Base-by-base conservation (phyloP, 2,113 vertebrate genomes). In the Lycaon pictus region DNA sequence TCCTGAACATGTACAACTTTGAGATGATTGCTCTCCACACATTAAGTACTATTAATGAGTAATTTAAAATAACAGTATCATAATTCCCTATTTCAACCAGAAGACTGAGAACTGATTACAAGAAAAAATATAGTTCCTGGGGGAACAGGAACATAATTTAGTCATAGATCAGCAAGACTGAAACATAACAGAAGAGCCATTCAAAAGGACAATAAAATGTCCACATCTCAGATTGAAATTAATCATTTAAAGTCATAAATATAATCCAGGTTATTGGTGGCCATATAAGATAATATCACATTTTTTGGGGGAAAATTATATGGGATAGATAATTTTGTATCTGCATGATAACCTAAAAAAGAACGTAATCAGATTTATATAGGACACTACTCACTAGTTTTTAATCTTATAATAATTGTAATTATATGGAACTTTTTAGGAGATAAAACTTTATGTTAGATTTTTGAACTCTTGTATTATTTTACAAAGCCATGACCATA, bases 231-330 rank as follows among this genome's bases (percentile, higher is more conserved):
- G 76, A 76, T 7, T 88, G 37, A 86, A 95, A 81, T 79, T 63
- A 85, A 88, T 62, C 7, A 62, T 63, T 87, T 89, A 79, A 79
- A 72, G 55, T 29, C 60, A 95, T n/a, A 63, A 93, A 95, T 62
- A 84, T 37, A 69, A 85, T 48, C 11, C 35, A 88, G 22, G 29
- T 27, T 90, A 87, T n/a, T 69, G 27, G 72, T 63, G 29, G 82
- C 60, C 4, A 8, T 80, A n/a, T 95, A 74, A 83, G 51, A 32
- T 85, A 37, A 37, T 16, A 48, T 58, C 27, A 72, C 3, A 51
- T 48, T 85, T 91, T 92, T 35, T 1, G 9, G 81, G 63, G 17
- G 5, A 37, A 86, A 43, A 76, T 51, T 53, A 35, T 35, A 29
- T 10, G 29, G 22, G 25, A 88, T 81, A 12, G 35, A 12, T 77